These are phyloP conservation scores for Bombus consobrinus DNA, from an alignment of 1,140 invertebrate species.

Conservation along the genomic window DNA sequence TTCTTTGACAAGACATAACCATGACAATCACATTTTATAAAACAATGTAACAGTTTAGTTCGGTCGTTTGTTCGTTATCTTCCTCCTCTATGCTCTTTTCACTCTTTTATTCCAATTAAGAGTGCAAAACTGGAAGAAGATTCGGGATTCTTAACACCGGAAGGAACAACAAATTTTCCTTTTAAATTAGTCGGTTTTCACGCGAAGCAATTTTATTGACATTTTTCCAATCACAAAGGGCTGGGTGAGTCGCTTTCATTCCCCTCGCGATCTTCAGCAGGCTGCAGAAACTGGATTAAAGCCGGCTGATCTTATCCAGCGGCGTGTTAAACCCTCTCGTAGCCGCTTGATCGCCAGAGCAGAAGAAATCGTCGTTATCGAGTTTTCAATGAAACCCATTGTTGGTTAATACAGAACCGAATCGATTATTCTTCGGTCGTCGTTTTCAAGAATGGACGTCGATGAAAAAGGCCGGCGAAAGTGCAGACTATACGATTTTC, in stretches of 20 bases:
- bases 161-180: conserved; percentile 5
- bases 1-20: not conserved
- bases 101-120: not conserved
- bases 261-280: conserved; percentile 5
- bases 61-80: too few relatives aligned
- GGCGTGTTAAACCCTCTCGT: conserved; percentile 43
- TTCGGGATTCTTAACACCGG: not conserved
- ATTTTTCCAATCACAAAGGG: conserved; percentile 21
- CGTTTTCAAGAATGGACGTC: conserved; percentile 34
- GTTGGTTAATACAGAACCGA: conserved; percentile 46
- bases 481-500: conserved; percentile 37
- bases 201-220: conserved; percentile 11
- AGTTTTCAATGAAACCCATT: conserved; percentile 60
- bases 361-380: conserved; percentile 56
- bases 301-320: conserved; percentile 58
- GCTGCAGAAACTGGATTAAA: conserved; percentile 30
- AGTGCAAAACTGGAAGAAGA: not conserved
- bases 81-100: not conserved
- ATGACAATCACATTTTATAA: not conserved
- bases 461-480: conserved; percentile 26
- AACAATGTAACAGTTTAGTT: not conserved
- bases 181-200: conserved; percentile 11
- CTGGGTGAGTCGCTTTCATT: not conserved
- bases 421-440: conserved; percentile 54
- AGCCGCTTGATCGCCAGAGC: conserved; percentile 53